Evolutionary conservation across 1,140 invertebrate species (phyloP).

Genomic region (Phortica variegata): DNA sequence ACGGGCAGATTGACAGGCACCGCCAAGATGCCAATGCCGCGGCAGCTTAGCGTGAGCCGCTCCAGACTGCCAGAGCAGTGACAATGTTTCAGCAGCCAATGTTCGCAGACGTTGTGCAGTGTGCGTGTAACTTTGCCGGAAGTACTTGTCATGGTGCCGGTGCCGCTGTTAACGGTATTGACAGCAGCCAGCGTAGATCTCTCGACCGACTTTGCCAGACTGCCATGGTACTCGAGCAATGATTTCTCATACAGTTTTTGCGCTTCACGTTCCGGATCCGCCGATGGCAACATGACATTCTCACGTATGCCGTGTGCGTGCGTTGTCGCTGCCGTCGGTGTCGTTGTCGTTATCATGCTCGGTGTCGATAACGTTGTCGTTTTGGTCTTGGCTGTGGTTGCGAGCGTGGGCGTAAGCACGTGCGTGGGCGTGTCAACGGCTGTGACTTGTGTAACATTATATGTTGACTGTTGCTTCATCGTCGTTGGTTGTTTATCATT

Average conservation of each 20-base stretch:
- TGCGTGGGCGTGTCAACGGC: constrained; percentile 15
- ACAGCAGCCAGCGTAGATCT: background rate
- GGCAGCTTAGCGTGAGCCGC: constrained; percentile 41
- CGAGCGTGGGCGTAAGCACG: background rate
- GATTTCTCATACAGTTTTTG: constrained; percentile 52
- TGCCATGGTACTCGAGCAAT: constrained; percentile 47
- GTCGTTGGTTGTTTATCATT: constrained; percentile 14
- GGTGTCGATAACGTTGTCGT: background rate
- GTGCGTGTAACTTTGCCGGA: constrained; percentile 22
- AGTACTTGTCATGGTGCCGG: background rate
- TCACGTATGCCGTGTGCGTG: constrained; percentile 34
- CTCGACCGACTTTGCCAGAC: constrained; percentile 3
- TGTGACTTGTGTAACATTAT: constrained; percentile 14
- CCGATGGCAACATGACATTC: constrained; percentile 48
- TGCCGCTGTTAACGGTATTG: background rate
- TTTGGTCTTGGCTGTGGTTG: constrained; percentile 7
- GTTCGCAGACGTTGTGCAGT: constrained; percentile 39
- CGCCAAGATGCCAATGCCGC: constrained; percentile 42
- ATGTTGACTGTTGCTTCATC: no score
- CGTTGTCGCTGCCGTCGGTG: background rate
- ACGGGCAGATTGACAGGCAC: constrained; percentile 46
- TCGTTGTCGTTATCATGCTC: background rate
- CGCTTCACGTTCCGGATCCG: constrained; percentile 48
- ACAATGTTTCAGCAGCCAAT: constrained; percentile 47
- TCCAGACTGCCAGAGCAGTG: constrained; percentile 44